phyloP scores from a whole-genome alignment of 2,888 invertebrate species.

The Lycophotia porphyrea region DNA sequence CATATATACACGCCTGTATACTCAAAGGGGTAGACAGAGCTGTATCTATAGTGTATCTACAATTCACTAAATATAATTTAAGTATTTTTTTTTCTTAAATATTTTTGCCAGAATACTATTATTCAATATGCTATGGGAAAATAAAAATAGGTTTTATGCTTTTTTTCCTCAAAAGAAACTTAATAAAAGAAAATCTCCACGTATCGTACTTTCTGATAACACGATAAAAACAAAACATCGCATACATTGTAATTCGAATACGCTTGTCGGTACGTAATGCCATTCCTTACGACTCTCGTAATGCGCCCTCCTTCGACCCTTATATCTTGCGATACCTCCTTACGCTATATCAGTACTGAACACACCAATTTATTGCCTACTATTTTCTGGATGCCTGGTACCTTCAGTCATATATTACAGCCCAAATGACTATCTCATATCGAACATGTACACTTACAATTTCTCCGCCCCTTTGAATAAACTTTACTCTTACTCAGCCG shows the following conservation, averaged over 20 bases:
- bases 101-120: background rate
- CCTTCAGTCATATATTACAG: background rate
- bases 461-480: background rate
- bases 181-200: background rate
- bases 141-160: background rate
- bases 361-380: constrained; percentile 37
- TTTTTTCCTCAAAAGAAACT: background rate
- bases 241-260: constrained; percentile 1
- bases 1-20: too few species aligned
- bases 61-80: too few species aligned
- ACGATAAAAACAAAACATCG: background rate
- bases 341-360: constrained; percentile 13
- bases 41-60: too few species aligned
- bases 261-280: constrained; percentile 10
- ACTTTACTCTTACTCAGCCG: constrained; percentile 14
- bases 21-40: too few species aligned
- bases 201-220: background rate
- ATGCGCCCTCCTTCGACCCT: constrained; percentile 11
- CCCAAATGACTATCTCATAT: background rate
- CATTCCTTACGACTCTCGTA: constrained; percentile 7
- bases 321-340: constrained; percentile 17
- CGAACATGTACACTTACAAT: constrained; percentile 3
- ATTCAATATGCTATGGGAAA: background rate
- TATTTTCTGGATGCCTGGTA: constrained; percentile 22
- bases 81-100: too few species aligned